phyloP scores from a whole-genome alignment of 1,140 invertebrate genomes.

The Eupeodes corollae region DNA sequence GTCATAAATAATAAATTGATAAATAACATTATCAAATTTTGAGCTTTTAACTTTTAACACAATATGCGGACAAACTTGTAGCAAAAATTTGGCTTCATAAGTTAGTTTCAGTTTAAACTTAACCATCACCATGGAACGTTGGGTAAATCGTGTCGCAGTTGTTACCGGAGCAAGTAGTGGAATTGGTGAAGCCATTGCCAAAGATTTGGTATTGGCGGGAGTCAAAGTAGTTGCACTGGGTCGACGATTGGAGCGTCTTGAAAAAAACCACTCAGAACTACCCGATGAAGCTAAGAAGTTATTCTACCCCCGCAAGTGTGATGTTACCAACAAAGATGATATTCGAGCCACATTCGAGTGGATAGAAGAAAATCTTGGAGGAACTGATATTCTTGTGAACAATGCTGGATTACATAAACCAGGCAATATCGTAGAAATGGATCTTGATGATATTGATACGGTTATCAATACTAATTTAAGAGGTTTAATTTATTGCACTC shows the following conservation, averaged over 20 bases:
- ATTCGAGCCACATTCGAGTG: conserved; percentile 52
- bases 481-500: conserved; percentile 48
- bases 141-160: conserved; percentile 45
- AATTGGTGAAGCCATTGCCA: conserved; percentile 50
- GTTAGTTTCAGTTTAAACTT: too few species aligned
- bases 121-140: conserved; percentile 42
- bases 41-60: too few species aligned
- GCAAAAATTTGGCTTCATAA: too few species aligned
- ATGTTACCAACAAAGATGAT: conserved; percentile 52
- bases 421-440: conserved; percentile 32
- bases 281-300: conserved; percentile 21
- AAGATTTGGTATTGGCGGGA: conserved; percentile 45
- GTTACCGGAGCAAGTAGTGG: conserved; percentile 59
- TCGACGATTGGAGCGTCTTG: conserved; percentile 46
- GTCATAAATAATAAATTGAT: too few species aligned
- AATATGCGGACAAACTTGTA: too few species aligned
- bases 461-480: conserved; percentile 55
- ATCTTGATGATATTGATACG: conserved; percentile 35
- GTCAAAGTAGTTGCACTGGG: conserved; percentile 59
- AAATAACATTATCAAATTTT: too few species aligned
- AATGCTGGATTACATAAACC: conserved; percentile 50
- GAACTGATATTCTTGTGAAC: conserved; percentile 60
- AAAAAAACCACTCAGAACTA: conserved; percentile 33
- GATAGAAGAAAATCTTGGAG: conserved; percentile 48
- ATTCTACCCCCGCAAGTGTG: conserved; percentile 42